phyloP scores from a whole-genome alignment of 1,140 invertebrate species.

The Drosophila jambulina region DNA sequence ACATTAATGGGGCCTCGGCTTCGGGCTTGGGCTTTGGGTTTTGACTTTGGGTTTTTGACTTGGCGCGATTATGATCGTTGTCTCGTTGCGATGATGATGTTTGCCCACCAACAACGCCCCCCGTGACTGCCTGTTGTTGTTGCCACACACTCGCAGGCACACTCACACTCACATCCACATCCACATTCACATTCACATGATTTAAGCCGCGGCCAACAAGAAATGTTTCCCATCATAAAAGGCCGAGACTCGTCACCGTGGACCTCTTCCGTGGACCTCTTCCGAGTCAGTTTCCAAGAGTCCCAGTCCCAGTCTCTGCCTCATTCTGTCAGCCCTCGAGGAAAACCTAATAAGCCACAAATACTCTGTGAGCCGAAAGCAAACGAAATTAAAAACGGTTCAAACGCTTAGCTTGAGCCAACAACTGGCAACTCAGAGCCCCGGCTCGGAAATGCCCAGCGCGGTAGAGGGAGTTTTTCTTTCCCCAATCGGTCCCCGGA shows the following conservation, averaged over 20 bases:
- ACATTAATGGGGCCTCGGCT: conserved; percentile 36
- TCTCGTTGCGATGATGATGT: conserved; percentile 57
- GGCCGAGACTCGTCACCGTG: conserved; percentile 15
- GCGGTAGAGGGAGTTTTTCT: conserved; percentile 26
- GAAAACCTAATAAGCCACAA: conserved; percentile 41
- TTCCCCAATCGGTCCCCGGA: conserved; percentile 3
- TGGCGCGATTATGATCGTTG: conserved; percentile 42
- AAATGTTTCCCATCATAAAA: conserved; percentile 83
- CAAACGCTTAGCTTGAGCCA: conserved; percentile 73
- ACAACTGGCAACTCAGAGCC: conserved; percentile 52
- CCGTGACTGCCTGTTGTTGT: conserved; percentile 70
- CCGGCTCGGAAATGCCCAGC: conserved; percentile 36
- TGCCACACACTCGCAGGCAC: conserved; percentile 67
- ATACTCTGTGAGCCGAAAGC: conserved; percentile 61
- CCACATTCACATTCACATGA: conserved; percentile 60
- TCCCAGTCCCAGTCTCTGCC: conserved; percentile 50
- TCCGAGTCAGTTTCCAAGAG: conserved; percentile 19
- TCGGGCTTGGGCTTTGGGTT: conserved; percentile 1
- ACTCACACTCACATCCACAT: conserved; percentile 32
- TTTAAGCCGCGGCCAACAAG: conserved; percentile 65
- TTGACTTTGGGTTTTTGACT: conserved; percentile 19
- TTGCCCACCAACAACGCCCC: conserved; percentile 77
- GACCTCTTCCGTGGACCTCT: conserved; percentile 15
- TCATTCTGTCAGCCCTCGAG: conserved; percentile 23
- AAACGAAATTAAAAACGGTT: conserved; percentile 81